A percentile compares a stretch with the other conserved stretches of the same genome.
Evolutionary conservation across 2,888 invertebrate genomes (phyloP).

Genomic region (Oscheius sp.): DNA sequence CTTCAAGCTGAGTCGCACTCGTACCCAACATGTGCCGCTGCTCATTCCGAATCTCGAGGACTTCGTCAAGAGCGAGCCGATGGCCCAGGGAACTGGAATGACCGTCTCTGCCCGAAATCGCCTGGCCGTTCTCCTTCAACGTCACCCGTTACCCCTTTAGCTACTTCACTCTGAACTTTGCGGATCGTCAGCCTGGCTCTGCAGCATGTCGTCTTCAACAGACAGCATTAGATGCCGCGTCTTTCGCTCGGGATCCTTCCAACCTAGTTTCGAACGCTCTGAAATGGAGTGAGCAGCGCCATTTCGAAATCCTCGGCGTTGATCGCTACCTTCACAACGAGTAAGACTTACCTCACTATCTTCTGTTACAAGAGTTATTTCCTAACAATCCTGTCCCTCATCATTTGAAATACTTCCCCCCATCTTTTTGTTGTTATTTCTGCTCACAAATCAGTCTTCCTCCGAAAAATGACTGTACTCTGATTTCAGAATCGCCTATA

Average conservation of each 20-base stretch:
- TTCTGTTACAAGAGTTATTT: too few species aligned
- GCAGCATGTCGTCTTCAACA: background rate
- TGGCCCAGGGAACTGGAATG: background rate
- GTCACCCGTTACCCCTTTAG: background rate
- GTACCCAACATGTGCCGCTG: background rate
- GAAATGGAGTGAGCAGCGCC: background rate
- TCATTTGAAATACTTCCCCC: too few species aligned
- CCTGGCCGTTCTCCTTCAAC: background rate
- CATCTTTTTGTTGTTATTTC: too few species aligned
- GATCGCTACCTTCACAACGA: background rate
- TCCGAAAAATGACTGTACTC: background rate
- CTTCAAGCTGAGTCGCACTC: background rate
- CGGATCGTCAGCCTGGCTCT: background rate
- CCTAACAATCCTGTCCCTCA: too few species aligned
- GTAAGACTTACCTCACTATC: too few species aligned
- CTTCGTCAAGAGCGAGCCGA: constrained; percentile 1
- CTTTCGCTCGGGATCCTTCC: background rate
- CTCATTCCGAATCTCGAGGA: background rate
- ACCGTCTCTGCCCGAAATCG: background rate
- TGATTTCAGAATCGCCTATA: background rate
- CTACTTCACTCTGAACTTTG: background rate
- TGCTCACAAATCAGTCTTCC: background rate
- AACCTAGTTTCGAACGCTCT: background rate
- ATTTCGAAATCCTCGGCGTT: constrained; percentile 1
- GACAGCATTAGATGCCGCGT: too few species aligned